These are phyloP conservation scores for Chrysogorgia sp. DNA, from an alignment of 92 coral and sea anemone genomes.

Conservation along the genomic window DNA sequence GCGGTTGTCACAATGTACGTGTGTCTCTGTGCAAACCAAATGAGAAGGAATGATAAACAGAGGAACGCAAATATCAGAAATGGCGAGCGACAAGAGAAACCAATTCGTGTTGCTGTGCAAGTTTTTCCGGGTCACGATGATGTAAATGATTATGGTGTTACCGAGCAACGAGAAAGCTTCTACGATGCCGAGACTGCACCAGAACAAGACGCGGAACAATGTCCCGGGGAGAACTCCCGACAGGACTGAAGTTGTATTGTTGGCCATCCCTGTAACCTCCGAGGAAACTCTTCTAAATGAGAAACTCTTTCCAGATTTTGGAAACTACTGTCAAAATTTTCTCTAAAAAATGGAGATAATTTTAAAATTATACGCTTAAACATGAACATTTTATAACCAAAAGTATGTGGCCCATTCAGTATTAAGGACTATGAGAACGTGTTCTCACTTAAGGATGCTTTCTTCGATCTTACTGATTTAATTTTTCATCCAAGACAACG, in stretches of 20 bases:
- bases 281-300: too few species aligned
- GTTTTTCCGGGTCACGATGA: slow-evolving; percentile 54
- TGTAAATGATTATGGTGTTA: slow-evolving; percentile 66
- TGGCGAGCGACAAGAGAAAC: slow-evolving; percentile 76
- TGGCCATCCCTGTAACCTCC: background rate
- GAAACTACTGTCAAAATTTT: too few species aligned
- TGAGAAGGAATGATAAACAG: slow-evolving; percentile 69
- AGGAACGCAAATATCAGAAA: slow-evolving; percentile 75
- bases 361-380: too few species aligned
- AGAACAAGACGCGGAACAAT: slow-evolving; percentile 50
- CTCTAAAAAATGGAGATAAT: too few species aligned
- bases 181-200: slow-evolving; percentile 56
- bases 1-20: slow-evolving; percentile 43
- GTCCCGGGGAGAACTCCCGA: slow-evolving; percentile 9
- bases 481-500: too few species aligned
- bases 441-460: too few species aligned
- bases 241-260: background rate
- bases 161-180: slow-evolving; percentile 70
- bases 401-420: too few species aligned
- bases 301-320: too few species aligned
- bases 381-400: too few species aligned
- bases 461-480: too few species aligned
- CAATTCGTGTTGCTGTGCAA: slow-evolving; percentile 70
- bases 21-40: slow-evolving; percentile 55
- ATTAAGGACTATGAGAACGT: too few species aligned